A percentile compares a stretch with the other conserved stretches of the same genome.
Conservation (phyloP, 2,797 vertebrate genomes). For the Odontamblyopus lacepedii region DNA sequence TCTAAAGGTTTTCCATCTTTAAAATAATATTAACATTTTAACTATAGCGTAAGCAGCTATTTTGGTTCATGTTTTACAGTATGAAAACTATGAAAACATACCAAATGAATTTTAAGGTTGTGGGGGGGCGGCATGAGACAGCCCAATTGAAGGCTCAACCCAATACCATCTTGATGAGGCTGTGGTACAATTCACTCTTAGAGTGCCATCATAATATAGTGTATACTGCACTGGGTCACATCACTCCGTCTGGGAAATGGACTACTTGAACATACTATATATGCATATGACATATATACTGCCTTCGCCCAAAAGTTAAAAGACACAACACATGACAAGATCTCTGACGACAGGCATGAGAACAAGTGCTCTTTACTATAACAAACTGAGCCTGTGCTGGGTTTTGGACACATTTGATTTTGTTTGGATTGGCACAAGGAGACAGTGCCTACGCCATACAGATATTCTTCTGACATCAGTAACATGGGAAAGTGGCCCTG, state of each 20-base stretch:
- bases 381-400: slow-evolving; percentile 56
- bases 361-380: slow-evolving; percentile 41
- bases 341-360: slow-evolving; percentile 15
- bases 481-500: slow-evolving; percentile 57
- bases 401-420: slow-evolving; percentile 35
- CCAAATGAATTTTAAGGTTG: slow-evolving; percentile 21
- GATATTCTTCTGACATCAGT: slow-evolving; percentile 55
- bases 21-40: slow-evolving; percentile 59
- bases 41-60: slow-evolving; percentile 40
- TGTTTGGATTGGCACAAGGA: slow-evolving; percentile 72
- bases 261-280: too few species aligned
- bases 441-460: slow-evolving; percentile 42
- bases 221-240: not conserved
- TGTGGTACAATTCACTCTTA: not conserved
- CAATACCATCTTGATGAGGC: not conserved
- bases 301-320: not conserved
- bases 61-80: slow-evolving; percentile 58
- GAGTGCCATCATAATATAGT: not conserved
- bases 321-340: not conserved
- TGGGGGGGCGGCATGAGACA: not conserved
- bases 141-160: not conserved
- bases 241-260: not conserved
- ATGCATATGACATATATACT: not conserved
- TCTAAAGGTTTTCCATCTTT: slow-evolving; percentile 51
- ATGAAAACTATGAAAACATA: slow-evolving; percentile 59